Conservation (phyloP, 2,113 vertebrate species). For the Barbus barbus region DNA sequence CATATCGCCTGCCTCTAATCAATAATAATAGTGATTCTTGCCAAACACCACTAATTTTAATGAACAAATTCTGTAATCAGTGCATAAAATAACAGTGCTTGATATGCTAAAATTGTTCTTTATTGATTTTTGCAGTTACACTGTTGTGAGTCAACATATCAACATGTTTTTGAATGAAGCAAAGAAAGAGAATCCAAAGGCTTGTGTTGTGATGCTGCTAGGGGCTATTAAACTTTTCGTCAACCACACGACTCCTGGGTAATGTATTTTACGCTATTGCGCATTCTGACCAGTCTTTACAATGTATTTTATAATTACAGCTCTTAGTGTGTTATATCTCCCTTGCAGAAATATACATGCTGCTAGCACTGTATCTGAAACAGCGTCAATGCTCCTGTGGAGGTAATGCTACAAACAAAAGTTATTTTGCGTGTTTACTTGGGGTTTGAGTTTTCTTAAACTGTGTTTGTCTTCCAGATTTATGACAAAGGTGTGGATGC, state of each 20-base stretch:
- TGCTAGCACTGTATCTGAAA: slow-evolving; percentile 28
- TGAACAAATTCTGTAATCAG: not conserved
- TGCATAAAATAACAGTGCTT: not conserved
- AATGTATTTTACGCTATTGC: slow-evolving; percentile 13
- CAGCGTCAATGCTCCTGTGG: slow-evolving; percentile 63
- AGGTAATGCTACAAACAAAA: slow-evolving; percentile 62
- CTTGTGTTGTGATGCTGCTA: slow-evolving; percentile 78
- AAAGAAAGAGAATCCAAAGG: slow-evolving; percentile 70
- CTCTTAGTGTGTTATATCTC: not conserved
- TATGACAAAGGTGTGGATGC: slow-evolving; percentile 70
- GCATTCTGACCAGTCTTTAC: not conserved
- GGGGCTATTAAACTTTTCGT: slow-evolving; percentile 75
- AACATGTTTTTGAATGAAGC: slow-evolving; percentile 74
- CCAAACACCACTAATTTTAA: not conserved
- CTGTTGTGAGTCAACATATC: slow-evolving; percentile 69
- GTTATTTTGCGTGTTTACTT: not conserved
- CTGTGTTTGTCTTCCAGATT: slow-evolving; percentile 67
- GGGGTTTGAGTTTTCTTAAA: not conserved
- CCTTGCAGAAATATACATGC: slow-evolving; percentile 6
- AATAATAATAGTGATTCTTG: too few relatives aligned
- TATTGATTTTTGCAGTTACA: slow-evolving; percentile 70
- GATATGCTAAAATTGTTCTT: slow-evolving; percentile 7
- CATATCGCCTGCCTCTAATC: too few relatives aligned
- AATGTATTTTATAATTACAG: not conserved
- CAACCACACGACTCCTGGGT: slow-evolving; percentile 72